Percentiles rank a stretch among this genome's conserved stretches.
Evolutionary conservation across 2,113 vertebrate genomes (phyloP).

Genomic region (Crotalus horridus): DNA sequence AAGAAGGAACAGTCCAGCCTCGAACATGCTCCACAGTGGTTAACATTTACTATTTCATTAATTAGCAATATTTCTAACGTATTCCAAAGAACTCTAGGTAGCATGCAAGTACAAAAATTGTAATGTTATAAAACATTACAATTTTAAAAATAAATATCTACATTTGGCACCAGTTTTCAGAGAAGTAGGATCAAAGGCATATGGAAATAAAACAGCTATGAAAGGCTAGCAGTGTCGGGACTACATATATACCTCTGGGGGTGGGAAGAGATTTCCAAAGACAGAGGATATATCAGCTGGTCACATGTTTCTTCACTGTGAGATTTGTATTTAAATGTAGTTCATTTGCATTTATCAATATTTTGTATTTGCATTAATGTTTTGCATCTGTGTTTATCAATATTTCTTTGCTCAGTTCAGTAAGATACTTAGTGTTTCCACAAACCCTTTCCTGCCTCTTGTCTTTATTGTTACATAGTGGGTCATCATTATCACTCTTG

Average conservation of each 20-base stretch:
- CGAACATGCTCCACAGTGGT: background rate
- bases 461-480: background rate
- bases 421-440: background rate
- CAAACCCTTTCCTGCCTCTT: background rate
- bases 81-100: background rate
- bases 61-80: background rate
- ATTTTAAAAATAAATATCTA: too few relatives aligned
- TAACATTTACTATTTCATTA: background rate
- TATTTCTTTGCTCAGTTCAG: background rate
- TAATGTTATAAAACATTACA: background rate
- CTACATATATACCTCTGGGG: background rate
- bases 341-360: background rate
- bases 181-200: background rate
- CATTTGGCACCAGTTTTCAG: background rate
- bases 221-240: background rate
- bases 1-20: background rate
- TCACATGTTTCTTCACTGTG: background rate
- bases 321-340: background rate
- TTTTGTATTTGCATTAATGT: background rate
- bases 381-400: background rate
- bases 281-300: background rate
- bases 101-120: background rate
- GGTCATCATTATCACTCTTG: background rate
- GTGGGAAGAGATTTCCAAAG: background rate
- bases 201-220: background rate